A percentile compares a stretch with the other conserved stretches of the same genome.
Conservation (phyloP, 92 coral and sea anemone species). For the Zoanthus solanderi region DNA sequence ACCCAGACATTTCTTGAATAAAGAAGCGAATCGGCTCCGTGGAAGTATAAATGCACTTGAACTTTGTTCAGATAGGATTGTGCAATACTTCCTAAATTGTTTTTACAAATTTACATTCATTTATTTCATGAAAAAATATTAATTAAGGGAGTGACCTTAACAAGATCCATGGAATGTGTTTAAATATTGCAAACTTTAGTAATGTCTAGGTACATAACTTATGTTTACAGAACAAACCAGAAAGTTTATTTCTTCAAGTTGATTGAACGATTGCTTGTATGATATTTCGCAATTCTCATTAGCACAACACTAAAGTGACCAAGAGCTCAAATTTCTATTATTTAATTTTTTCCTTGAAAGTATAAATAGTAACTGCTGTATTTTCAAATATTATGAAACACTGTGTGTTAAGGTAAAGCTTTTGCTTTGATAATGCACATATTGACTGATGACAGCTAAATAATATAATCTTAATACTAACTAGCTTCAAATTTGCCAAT, state of each 20-base stretch:
- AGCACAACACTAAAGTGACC: background rate
- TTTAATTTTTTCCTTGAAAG: background rate
- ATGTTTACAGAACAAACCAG: background rate
- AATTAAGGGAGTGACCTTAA: background rate
- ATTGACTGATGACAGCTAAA: background rate
- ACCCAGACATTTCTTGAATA: background rate
- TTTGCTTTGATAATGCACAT: background rate
- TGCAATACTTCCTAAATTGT: background rate
- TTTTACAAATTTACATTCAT: background rate
- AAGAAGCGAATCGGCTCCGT: background rate
- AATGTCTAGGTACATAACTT: background rate
- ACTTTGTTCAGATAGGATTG: background rate
- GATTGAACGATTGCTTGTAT: background rate
- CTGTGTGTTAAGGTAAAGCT: background rate
- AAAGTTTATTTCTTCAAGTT: background rate
- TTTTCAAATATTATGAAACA: background rate
- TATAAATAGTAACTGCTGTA: background rate
- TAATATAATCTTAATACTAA: background rate
- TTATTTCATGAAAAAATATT: background rate
- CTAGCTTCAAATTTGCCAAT: conserved; percentile 2
- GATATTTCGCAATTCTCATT: background rate
- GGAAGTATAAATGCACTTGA: background rate
- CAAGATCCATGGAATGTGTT: background rate
- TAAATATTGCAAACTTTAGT: background rate
- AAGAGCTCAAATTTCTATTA: background rate